These are phyloP conservation scores for Meganola albula DNA, from an alignment of 2,888 invertebrate species.

Conservation along the genomic window DNA sequence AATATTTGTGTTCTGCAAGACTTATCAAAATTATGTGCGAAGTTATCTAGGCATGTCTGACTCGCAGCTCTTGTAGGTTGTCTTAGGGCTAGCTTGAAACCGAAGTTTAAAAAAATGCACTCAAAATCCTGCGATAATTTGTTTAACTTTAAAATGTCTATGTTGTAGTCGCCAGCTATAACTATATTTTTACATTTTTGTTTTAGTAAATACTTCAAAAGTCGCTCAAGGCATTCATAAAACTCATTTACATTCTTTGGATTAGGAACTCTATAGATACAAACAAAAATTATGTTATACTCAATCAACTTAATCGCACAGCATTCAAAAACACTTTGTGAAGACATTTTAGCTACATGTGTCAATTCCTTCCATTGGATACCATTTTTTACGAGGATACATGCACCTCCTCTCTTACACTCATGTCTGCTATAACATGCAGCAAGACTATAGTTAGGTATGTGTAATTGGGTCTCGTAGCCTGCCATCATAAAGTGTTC, in stretches of 20 bases:
- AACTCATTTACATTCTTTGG: not conserved
- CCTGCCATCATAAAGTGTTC: constrained; percentile 6
- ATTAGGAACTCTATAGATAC: constrained; percentile 3
- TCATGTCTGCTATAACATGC: not conserved
- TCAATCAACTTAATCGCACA: not conserved
- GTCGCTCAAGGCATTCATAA: not conserved
- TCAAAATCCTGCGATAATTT: too few species aligned
- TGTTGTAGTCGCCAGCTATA: constrained; percentile 1
- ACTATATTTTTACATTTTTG: not conserved
- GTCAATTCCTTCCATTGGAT: constrained; percentile 1
- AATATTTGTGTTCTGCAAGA: constrained; percentile 1
- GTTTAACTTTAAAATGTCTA: too few species aligned
- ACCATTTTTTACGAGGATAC: constrained; percentile 2
- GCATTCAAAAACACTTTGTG: not conserved
- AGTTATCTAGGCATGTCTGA: constrained; percentile 1
- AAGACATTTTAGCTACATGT: not conserved
- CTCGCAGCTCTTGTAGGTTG: not conserved
- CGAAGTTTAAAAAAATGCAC: too few species aligned
- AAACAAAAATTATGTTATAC: not conserved
- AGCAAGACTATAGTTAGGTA: constrained; percentile 1
- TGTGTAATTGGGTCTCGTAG: not conserved
- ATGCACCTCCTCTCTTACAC: constrained; percentile 1
- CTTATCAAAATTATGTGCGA: not conserved
- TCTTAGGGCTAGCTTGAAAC: too few species aligned
- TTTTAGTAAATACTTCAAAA: not conserved